These are phyloP conservation scores for Nothura maculosa DNA, from an alignment of 2,797 vertebrate species.

Conservation along the genomic window DNA sequence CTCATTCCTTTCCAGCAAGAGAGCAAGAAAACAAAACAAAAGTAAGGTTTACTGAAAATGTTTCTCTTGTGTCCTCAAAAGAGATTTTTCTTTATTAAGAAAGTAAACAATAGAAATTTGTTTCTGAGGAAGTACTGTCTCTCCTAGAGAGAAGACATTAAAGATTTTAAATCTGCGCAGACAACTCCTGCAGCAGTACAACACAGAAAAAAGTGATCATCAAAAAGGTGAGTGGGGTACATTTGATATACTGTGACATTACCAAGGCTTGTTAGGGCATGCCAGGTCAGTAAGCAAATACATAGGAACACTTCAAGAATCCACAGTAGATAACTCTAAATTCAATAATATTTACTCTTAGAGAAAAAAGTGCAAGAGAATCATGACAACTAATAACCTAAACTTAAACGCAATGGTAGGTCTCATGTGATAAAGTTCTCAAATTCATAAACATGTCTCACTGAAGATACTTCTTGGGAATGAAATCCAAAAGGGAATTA, in stretches of 20 bases:
- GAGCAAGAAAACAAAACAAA: background rate
- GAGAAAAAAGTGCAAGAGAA: conserved; percentile 39
- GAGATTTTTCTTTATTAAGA: background rate
- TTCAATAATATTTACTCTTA: background rate
- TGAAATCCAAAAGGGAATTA: conserved; percentile 30
- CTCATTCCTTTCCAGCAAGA: conserved; percentile 25
- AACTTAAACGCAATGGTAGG: background rate
- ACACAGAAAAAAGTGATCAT: background rate
- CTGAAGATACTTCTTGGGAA: background rate
- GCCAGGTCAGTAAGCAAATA: background rate
- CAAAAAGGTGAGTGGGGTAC: background rate
- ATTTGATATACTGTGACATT: background rate
- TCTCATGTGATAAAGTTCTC: conserved; percentile 18
- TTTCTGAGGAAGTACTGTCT: background rate
- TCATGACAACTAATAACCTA: conserved; percentile 28
- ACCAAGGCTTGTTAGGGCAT: background rate
- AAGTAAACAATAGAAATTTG: background rate
- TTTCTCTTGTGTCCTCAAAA: background rate
- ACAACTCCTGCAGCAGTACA: background rate
- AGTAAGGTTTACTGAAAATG: background rate
- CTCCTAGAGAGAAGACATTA: background rate
- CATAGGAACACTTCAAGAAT: background rate
- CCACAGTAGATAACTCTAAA: background rate
- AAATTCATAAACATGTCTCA: conserved; percentile 35
- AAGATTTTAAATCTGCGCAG: background rate